phyloP scores from a whole-genome alignment of 2,113 vertebrate genomes.

The Pithys albifrons region DNA sequence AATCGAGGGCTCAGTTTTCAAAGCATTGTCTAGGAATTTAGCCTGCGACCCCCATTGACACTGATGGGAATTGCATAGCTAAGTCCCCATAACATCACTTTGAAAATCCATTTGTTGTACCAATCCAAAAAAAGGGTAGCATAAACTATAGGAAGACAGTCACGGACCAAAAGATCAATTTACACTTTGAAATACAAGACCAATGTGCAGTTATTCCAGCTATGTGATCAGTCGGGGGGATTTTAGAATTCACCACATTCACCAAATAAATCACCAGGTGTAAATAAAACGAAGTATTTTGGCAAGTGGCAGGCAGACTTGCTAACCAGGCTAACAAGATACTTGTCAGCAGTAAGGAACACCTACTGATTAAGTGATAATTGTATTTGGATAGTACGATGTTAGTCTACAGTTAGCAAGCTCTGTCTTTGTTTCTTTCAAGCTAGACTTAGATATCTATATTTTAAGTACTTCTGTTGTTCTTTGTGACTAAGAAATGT shows the following conservation, averaged over 20 bases:
- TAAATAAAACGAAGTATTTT: conserved; percentile 69
- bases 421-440: not conserved
- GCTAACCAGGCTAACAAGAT: conserved; percentile 50
- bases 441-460: not conserved
- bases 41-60: conserved; percentile 64
- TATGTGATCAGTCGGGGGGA: conserved; percentile 10
- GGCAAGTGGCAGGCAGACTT: conserved; percentile 60
- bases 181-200: conserved; percentile 55
- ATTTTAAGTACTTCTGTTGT: not conserved
- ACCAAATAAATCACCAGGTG: conserved; percentile 44
- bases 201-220: conserved; percentile 5
- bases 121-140: conserved; percentile 8
- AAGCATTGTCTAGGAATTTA: conserved; percentile 58
- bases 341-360: conserved; percentile 26
- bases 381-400: not conserved
- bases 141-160: conserved; percentile 14
- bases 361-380: conserved; percentile 31
- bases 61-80: conserved; percentile 63
- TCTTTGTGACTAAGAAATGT: not conserved
- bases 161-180: conserved; percentile 34
- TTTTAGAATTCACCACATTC: conserved; percentile 38
- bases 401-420: conserved; percentile 13
- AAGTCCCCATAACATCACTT: conserved; percentile 43
- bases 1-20: conserved; percentile 59
- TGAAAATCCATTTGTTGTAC: conserved; percentile 51